These are phyloP conservation scores for Pelusios castaneus DNA, from an alignment of 2,113 vertebrate genomes.

Conservation along the genomic window DNA sequence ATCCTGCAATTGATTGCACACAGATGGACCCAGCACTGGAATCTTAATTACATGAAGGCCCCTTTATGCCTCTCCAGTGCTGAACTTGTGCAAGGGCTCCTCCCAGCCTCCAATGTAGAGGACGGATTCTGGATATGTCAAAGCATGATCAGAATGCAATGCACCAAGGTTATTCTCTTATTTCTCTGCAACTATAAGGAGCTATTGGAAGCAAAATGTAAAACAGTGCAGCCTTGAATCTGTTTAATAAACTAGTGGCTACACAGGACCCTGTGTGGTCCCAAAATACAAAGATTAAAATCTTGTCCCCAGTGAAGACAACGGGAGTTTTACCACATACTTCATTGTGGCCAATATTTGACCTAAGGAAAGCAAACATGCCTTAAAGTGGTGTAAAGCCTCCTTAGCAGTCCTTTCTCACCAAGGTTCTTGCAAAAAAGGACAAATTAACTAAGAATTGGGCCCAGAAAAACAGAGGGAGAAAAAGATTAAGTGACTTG, in stretches of 20 bases:
- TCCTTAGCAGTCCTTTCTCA: not conserved
- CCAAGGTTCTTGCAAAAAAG: not conserved
- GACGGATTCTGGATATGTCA: constrained; percentile 58
- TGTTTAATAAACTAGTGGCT: constrained; percentile 27
- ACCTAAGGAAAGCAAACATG: not conserved
- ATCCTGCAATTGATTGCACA: not conserved
- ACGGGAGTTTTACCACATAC: not conserved
- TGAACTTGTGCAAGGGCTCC: constrained; percentile 2
- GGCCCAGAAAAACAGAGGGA: not conserved
- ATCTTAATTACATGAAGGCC: constrained; percentile 69
- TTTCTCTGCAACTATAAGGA: constrained; percentile 40
- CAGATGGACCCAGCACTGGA: not conserved
- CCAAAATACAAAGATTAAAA: not conserved
- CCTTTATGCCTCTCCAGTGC: constrained; percentile 46
- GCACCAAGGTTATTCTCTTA: constrained; percentile 49
- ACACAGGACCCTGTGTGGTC: not conserved
- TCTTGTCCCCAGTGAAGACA: constrained; percentile 22
- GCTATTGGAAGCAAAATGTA: constrained; percentile 16
- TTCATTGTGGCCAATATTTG: not conserved
- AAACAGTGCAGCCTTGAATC: not conserved
- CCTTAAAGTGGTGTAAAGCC: not conserved
- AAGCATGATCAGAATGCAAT: constrained; percentile 59
- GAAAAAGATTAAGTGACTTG: not conserved
- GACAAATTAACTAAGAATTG: not conserved
- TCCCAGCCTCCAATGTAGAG: constrained; percentile 36